A percentile compares a stretch with the other conserved stretches of the same genome.
phyloP scores from a whole-genome alignment of 1,140 invertebrate species.

The Meloidogyne hapla region DNA sequence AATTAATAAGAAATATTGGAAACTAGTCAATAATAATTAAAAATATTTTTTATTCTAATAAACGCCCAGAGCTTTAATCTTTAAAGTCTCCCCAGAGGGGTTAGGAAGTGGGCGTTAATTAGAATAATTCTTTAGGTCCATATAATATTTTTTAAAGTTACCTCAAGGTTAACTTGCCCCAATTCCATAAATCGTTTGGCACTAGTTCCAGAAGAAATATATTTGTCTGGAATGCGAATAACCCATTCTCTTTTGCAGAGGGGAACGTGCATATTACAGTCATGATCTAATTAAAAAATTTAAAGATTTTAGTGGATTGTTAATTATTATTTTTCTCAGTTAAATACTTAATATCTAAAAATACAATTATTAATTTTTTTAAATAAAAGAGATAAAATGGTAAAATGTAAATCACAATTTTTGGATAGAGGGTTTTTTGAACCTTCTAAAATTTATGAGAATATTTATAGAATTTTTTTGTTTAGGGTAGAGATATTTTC shows the following conservation, averaged over 20 bases:
- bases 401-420: too few species aligned
- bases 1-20: too few species aligned
- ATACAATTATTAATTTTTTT: too few species aligned
- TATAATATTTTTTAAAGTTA: conserved; percentile 15
- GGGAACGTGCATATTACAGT: conserved; percentile 58
- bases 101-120: neutral
- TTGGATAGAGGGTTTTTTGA: too few species aligned
- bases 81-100: too few species aligned
- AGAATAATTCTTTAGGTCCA: neutral
- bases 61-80: neutral
- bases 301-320: neutral
- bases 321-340: too few species aligned
- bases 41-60: neutral
- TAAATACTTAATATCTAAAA: too few species aligned
- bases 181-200: conserved; percentile 38
- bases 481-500: too few species aligned
- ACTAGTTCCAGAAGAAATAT: conserved; percentile 51
- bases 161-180: conserved; percentile 46
- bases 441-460: too few species aligned
- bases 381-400: too few species aligned
- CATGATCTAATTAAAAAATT: conserved; percentile 45
- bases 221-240: conserved; percentile 61
- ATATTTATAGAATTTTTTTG: too few species aligned
- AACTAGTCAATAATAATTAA: too few species aligned
- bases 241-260: conserved; percentile 63